Evolutionary conservation across 2,797 vertebrate species (phyloP).

Genomic region (Lophius americanus): DNA sequence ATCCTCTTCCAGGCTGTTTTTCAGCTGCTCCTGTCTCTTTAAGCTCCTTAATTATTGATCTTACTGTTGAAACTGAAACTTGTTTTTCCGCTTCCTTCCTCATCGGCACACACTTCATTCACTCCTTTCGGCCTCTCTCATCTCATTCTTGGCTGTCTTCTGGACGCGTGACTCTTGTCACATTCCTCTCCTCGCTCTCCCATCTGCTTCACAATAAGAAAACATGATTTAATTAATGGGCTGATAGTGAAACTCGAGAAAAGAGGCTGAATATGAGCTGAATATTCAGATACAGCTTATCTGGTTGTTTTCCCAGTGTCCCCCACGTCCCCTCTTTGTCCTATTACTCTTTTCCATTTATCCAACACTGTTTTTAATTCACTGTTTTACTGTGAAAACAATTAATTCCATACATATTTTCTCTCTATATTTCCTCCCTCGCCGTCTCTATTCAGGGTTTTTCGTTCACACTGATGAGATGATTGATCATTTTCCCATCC

Average conservation of each 20-base stretch:
- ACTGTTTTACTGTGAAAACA: neutral
- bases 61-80: neutral
- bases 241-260: slow-evolving; percentile 56
- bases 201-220: slow-evolving; percentile 68
- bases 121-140: slow-evolving; percentile 42
- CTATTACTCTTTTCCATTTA: no score
- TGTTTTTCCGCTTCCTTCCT: neutral
- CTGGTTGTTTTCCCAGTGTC: slow-evolving; percentile 33
- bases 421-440: neutral
- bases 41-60: no score
- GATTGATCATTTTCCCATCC: slow-evolving; percentile 16
- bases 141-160: slow-evolving; percentile 42
- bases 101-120: slow-evolving; percentile 31
- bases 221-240: slow-evolving; percentile 71
- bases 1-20: no score
- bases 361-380: neutral
- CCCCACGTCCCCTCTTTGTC: no score
- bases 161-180: slow-evolving; percentile 46
- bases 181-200: slow-evolving; percentile 55
- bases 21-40: no score
- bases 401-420: neutral
- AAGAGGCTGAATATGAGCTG: slow-evolving; percentile 34
- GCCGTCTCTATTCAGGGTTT: neutral
- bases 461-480: neutral
- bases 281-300: slow-evolving; percentile 39